Percentiles rank a stretch among this genome's conserved stretches.
Conservation (phyloP, 2,113 vertebrate species). For the Tragulus kanchil region DNA sequence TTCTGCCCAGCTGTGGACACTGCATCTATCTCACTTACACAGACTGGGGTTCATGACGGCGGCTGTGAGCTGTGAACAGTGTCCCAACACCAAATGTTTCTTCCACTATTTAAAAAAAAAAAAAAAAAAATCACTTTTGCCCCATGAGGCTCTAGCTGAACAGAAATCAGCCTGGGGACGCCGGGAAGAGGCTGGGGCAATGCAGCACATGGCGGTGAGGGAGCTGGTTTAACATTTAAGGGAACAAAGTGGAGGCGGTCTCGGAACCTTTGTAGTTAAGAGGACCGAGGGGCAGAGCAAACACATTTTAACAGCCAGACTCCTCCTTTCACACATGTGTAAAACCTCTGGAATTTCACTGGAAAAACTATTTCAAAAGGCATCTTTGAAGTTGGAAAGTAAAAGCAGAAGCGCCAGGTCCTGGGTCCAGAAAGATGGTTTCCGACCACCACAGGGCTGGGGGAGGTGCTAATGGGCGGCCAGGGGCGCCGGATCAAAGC, state of each 20-base stretch:
- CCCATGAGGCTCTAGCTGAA: neutral
- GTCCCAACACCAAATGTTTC: neutral
- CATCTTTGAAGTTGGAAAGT: slow-evolving; percentile 78
- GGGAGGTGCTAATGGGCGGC: neutral
- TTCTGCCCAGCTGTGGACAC: neutral
- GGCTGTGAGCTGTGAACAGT: neutral
- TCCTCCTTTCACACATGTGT: slow-evolving; percentile 65
- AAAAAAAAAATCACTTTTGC: neutral
- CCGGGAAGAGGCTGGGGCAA: neutral
- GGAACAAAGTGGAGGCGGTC: neutral
- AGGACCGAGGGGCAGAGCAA: neutral
- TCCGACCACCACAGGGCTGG: neutral
- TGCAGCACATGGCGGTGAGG: fast-evolving
- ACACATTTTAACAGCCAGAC: neutral
- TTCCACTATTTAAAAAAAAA: neutral
- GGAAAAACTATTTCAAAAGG: slow-evolving; percentile 68
- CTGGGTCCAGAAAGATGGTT: neutral
- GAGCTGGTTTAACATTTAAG: neutral
- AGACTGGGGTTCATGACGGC: fast-evolving
- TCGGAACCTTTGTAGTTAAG: neutral
- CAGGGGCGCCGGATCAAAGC: fast-evolving
- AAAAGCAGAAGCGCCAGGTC: slow-evolving; percentile 57
- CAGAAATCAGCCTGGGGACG: neutral
- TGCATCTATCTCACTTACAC: fast-evolving
- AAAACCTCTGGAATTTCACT: slow-evolving; percentile 73